Base-by-base conservation (phyloP, 2,113 vertebrate genomes). In the Caracal caracal region DNA sequence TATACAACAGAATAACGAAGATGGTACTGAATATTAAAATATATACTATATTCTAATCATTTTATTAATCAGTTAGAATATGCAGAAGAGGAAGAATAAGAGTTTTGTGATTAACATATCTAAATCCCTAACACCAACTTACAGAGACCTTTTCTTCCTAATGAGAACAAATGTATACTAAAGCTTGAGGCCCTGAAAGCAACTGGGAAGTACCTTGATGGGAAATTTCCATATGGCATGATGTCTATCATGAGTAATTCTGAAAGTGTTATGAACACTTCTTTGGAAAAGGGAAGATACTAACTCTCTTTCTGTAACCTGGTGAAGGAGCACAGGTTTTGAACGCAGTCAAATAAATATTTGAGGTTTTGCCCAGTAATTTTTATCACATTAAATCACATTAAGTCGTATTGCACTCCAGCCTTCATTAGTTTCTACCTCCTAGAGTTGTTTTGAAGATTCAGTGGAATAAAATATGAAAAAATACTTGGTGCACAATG, bases 341-440 rank as follows among this genome's bases (percentile, higher is more conserved):
- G 33, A 40, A 51, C 83, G 92, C 68, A 76, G 35, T 5, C 30
- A 92, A 92, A 96, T 96, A 49, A 79, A 8, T 88, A 87, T 59
- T 66, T 89, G 56, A 96, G 88, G 83, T 93, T 10, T 87, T 82
- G 26, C 19, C 24, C 40, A 93, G 15, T 71, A 59, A 30, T 61
- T 96, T 84, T 93, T 93, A 63, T 88, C 19, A 51, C 3, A 22
- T 37, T 73, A 68, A 47, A 63, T 88, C 66, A 37, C 3, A 26
- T 53, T 56, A 73, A 59, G 63, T 85, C 49, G 26, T 85, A 71
- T 20, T 68, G 49, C 3, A 40, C 5, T 35, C 33, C 66, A 90
- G 10, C 13, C 4, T 85, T 19, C 56, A 59, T 59, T 68, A 51
- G 26, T 61, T 95, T 63, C 73, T 75, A 33, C 10, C 2, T 90